Evolutionary conservation across 2,113 vertebrate species (phyloP).

Genomic region (Emydocephalus ijimae): DNA sequence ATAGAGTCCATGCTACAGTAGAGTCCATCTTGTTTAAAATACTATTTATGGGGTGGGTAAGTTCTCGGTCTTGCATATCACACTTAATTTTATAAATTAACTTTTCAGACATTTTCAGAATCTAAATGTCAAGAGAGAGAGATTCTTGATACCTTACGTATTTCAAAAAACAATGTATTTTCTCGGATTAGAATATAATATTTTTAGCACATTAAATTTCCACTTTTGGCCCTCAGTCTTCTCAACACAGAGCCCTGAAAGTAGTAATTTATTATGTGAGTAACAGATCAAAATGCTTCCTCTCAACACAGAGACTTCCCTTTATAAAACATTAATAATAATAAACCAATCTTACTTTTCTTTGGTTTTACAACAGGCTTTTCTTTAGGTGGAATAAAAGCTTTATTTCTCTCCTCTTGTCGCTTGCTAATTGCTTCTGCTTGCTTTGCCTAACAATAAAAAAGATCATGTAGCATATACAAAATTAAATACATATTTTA

Average conservation of each 20-base stretch:
- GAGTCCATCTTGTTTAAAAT: background rate
- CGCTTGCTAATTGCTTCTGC: constrained; percentile 82
- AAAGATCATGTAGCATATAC: background rate
- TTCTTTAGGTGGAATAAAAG: constrained; percentile 95
- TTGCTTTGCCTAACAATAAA: constrained; percentile 80
- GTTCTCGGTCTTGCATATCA: background rate
- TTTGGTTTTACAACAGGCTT: constrained; percentile 75
- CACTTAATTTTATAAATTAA: background rate
- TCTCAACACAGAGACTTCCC: background rate
- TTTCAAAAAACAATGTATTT: background rate
- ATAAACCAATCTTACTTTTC: constrained; percentile 74
- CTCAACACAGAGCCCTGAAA: background rate
- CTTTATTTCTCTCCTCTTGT: constrained; percentile 91
- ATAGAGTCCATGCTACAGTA: background rate
- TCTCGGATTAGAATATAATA: background rate
- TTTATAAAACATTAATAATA: background rate
- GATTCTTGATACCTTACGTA: background rate
- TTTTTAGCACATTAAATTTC: background rate
- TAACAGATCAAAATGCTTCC: background rate
- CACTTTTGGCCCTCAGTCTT: background rate
- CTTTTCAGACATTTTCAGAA: background rate
- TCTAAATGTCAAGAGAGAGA: background rate
- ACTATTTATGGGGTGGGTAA: background rate
- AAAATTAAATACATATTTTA: background rate
- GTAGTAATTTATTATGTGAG: background rate